These are phyloP conservation scores for Hypotaenidia philippensis DNA, from an alignment of 2,797 vertebrate genomes.

Conservation along the genomic window DNA sequence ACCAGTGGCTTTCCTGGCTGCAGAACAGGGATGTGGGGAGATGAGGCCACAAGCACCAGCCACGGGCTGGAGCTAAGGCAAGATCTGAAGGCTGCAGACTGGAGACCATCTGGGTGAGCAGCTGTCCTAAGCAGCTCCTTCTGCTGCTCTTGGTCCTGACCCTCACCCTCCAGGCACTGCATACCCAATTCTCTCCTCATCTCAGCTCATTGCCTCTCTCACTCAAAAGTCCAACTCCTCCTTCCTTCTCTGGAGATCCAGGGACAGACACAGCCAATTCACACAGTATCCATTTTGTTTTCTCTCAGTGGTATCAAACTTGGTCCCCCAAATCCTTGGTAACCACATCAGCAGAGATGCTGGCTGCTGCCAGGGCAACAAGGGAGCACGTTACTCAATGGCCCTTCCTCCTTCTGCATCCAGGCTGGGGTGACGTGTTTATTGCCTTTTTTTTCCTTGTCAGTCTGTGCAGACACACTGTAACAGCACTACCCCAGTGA, in stretches of 20 bases:
- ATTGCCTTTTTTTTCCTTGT: neutral
- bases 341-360: neutral
- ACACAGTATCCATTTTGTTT: neutral
- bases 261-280: neutral
- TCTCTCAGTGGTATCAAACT: neutral
- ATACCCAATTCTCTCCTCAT: slow-evolving; percentile 13
- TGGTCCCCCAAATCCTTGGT: neutral
- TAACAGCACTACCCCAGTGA: neutral
- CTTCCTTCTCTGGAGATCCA: neutral
- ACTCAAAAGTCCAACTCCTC: neutral
- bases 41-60: slow-evolving; percentile 13
- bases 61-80: neutral
- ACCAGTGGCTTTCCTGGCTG: slow-evolving; percentile 1
- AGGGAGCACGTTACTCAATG: neutral
- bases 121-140: slow-evolving; percentile 61
- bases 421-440: neutral
- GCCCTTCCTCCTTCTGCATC: neutral
- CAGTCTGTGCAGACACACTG: rapidly evolving
- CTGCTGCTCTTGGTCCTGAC: slow-evolving; percentile 63
- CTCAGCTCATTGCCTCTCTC: slow-evolving; percentile 10
- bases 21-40: neutral
- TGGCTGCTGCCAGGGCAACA: neutral
- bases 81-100: slow-evolving; percentile 29
- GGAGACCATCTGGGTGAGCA: slow-evolving; percentile 61
- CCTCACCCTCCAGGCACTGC: slow-evolving; percentile 58